Percentiles rank a stretch among this genome's conserved stretches.
Conservation (phyloP, 2,888 invertebrate species). For the Philereme transversata region DNA sequence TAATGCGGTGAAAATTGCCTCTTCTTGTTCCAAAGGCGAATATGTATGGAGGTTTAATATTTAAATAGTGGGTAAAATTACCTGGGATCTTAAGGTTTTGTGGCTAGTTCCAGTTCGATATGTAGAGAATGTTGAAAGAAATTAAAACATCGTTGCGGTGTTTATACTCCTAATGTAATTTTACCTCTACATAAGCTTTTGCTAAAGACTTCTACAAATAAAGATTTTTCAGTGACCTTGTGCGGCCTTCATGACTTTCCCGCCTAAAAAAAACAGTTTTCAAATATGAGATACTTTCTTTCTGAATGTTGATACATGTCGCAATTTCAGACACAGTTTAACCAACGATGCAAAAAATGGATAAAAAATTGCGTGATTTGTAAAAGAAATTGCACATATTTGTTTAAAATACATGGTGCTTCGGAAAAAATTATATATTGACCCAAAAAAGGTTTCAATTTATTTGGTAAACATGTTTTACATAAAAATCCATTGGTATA, state of each 20-base stretch:
- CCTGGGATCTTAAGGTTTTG: not conserved
- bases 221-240: too few relatives aligned
- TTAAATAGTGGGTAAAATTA: slow-evolving; percentile 12
- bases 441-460: not conserved
- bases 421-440: too few relatives aligned
- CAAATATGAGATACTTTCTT: not conserved
- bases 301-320: not conserved
- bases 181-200: too few relatives aligned
- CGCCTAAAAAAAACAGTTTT: too few relatives aligned
- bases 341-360: slow-evolving; percentile 17
- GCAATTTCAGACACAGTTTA: slow-evolving; percentile 10
- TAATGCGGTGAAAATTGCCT: slow-evolving; percentile 32
- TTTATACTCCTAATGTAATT: too few relatives aligned
- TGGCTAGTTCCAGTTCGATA: too few relatives aligned
- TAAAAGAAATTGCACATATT: slow-evolving; percentile 10
- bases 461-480: not conserved
- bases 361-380: slow-evolving; percentile 12
- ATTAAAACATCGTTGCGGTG: too few relatives aligned
- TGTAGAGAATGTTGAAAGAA: too few relatives aligned
- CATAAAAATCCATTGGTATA: too few relatives aligned
- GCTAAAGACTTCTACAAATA: too few relatives aligned
- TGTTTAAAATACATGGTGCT: slow-evolving; percentile 1
- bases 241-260: too few relatives aligned
- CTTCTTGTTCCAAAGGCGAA: slow-evolving; percentile 9
- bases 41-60: slow-evolving; percentile 20